phyloP scores from a whole-genome alignment of 2,888 invertebrate genomes.

The Reticulitermes lucifugus region DNA sequence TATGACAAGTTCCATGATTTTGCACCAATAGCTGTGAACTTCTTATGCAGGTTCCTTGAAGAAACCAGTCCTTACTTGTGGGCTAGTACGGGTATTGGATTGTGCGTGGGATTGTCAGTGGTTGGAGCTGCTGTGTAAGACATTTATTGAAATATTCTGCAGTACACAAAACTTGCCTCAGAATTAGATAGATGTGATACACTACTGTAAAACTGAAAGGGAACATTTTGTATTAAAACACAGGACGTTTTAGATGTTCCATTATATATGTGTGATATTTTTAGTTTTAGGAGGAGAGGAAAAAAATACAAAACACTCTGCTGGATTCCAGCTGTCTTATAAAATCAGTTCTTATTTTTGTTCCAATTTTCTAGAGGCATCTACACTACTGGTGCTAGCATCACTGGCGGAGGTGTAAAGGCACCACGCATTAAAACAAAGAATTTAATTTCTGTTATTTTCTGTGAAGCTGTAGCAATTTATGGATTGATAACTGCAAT shows the following conservation, averaged over 20 bases:
- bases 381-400: conserved; percentile 72
- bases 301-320: too few relatives aligned
- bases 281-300: too few relatives aligned
- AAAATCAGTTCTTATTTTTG: not conserved
- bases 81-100: conserved; percentile 69
- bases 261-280: conserved; percentile 24
- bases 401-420: conserved; percentile 73
- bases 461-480: conserved; percentile 75
- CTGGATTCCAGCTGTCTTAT: too few relatives aligned
- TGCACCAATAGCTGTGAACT: not conserved
- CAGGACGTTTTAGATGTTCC: too few relatives aligned
- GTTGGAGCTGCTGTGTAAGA: conserved; percentile 69
- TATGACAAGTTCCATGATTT: too few relatives aligned
- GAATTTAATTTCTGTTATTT: conserved; percentile 74
- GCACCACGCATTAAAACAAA: conserved; percentile 73
- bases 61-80: conserved; percentile 70
- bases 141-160: too few relatives aligned
- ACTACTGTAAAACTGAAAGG: too few relatives aligned
- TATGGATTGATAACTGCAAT: conserved; percentile 76
- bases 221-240: too few relatives aligned
- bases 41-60: conserved; percentile 64
- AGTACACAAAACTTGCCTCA: too few relatives aligned
- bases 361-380: conserved; percentile 66
- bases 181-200: too few relatives aligned
- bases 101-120: conserved; percentile 72